These are phyloP conservation scores for Leptarthrus brevirostris DNA, from an alignment of 2,888 invertebrate genomes.

Conservation along the genomic window DNA sequence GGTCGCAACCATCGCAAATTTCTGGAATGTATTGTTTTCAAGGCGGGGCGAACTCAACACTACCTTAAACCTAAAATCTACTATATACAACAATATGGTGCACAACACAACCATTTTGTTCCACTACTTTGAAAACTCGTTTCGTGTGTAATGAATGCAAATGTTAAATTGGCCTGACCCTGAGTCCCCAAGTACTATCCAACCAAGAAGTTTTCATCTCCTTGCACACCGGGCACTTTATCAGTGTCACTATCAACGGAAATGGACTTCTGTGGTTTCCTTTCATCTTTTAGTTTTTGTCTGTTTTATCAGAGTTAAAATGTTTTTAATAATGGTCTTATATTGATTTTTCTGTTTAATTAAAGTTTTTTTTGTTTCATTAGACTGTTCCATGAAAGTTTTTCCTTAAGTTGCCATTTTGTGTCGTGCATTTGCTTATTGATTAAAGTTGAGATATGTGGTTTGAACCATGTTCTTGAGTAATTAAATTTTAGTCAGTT, in stretches of 20 bases:
- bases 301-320: constrained; percentile 25
- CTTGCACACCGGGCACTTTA: constrained; percentile 6
- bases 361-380: constrained; percentile 12
- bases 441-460: neutral
- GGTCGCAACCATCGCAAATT: too few relatives aligned
- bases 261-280: constrained; percentile 40
- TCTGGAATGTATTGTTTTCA: constrained; percentile 1
- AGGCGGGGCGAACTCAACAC: constrained; percentile 29
- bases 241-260: constrained; percentile 44
- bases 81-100: neutral
- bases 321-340: neutral
- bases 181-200: too few relatives aligned
- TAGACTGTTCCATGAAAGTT: neutral
- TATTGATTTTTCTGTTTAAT: constrained; percentile 30
- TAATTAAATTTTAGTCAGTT: too few relatives aligned
- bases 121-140: too few relatives aligned
- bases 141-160: too few relatives aligned
- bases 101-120: neutral
- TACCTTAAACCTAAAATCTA: neutral
- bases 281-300: constrained; percentile 28
- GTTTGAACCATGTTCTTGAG: too few relatives aligned
- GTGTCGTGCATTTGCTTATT: neutral
- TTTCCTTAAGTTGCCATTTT: neutral
- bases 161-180: constrained; percentile 4
- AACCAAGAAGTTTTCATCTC: constrained; percentile 9